Base-by-base conservation (phyloP, 2,888 invertebrate genomes). In the Leucophenga montana region DNA sequence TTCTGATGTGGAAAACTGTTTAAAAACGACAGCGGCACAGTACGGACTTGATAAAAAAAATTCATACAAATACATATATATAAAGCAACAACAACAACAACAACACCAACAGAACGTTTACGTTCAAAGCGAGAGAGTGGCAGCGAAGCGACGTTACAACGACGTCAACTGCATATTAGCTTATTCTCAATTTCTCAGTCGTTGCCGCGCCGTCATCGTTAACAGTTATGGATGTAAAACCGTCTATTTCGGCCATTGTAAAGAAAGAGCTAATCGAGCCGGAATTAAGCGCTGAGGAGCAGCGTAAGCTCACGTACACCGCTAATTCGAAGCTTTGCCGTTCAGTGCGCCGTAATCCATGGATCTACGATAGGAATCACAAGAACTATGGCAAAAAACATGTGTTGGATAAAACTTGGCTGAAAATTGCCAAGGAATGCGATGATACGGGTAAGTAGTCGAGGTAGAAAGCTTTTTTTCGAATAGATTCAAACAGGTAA, bases 321-420 rank as follows among this genome's bases (percentile, higher is more conserved):
- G 76, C 75, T 5, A 78, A 78, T 68, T 72, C 78, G 27, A 81
- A 78, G 70, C 71, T 82, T 20, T 82, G 82, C 54, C 76, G 75
- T 1, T 39, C 81, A 62, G 79, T 82, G 18, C 75, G 75, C 44
- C 73, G 74, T 53, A 77, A 77, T 61, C 79, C 80, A 8, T 82
- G 80, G 71, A 77, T 82, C 76, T 82, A 81, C 65, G 79, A 81
- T 73, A 78, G 80, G 6, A 76, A 77, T 66, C 78, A 77, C 50
- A 67, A 75, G 20, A 77, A 81, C 70, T 80, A 81, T 67, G 76
- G 71, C 14, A 79, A 75, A 72, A 80, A 81, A 14, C 79, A 80
- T 33, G 74, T 77, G 48, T 68, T 81, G 57, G 82, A 82, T 48
- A 76, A 77, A 33, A 78, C 80, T 13, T 82, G 82, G 82, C 71